Conservation (phyloP, 2,888 invertebrate genomes). For the Augochlorella aurata region DNA sequence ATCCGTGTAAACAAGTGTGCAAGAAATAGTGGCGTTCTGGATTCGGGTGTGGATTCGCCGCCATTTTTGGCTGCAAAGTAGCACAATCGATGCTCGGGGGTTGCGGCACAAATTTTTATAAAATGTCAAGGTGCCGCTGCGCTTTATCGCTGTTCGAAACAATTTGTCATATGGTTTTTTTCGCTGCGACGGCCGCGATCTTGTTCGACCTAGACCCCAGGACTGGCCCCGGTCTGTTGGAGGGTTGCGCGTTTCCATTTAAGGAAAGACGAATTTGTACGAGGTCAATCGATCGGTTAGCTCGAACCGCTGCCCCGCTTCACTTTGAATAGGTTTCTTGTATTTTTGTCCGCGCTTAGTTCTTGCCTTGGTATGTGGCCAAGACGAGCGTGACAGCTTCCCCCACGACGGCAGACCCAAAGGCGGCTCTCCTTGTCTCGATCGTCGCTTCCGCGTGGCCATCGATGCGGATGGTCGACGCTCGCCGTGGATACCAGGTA, state of each 20-base stretch:
- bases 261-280: conserved; percentile 10
- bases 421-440: conserved; percentile 27
- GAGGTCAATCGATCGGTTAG: conserved; percentile 18
- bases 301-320: conserved; percentile 23
- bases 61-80: neutral
- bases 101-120: neutral
- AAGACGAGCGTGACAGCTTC: conserved; percentile 34
- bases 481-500: conserved; percentile 51
- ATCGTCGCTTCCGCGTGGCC: conserved; percentile 45
- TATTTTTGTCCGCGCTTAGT: conserved; percentile 8
- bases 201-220: conserved; percentile 1
- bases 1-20: neutral
- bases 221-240: neutral
- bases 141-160: neutral
- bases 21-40: neutral
- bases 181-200: neutral
- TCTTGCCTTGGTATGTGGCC: conserved; percentile 28
- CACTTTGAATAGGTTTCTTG: conserved; percentile 22
- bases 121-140: neutral
- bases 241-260: conserved; percentile 4
- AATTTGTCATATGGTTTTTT: neutral
- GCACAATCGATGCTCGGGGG: too few relatives aligned
- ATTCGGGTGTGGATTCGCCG: neutral
- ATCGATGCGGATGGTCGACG: conserved; percentile 25
- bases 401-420: conserved; percentile 1